Evolutionary conservation across 2,888 invertebrate genomes (phyloP).

Genomic region (Stenodera caucasica): DNA sequence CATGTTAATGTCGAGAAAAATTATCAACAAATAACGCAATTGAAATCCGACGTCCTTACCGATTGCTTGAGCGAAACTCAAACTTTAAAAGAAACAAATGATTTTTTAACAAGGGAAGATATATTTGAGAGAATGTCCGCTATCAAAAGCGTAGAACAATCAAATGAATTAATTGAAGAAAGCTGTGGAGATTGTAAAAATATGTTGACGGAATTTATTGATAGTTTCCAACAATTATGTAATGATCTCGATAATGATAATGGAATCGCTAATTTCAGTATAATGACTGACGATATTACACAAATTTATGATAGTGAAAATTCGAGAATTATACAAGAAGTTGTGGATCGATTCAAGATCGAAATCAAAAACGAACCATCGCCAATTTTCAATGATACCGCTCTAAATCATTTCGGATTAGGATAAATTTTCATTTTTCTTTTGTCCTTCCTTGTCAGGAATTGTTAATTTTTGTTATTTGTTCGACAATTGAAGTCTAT

Average conservation of each 20-base stretch:
- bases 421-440: too few species aligned
- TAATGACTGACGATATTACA: neutral
- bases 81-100: neutral
- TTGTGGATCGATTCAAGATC: neutral
- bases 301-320: neutral
- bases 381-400: neutral
- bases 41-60: neutral
- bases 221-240: neutral
- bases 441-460: neutral
- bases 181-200: neutral
- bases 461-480: slow-evolving; percentile 11
- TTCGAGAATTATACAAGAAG: neutral
- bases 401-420: neutral
- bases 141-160: neutral
- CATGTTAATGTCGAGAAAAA: neutral
- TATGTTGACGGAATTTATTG: neutral
- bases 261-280: neutral
- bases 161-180: neutral
- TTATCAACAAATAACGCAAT: neutral
- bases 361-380: neutral
- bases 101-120: neutral
- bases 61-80: neutral
- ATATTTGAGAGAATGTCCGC: neutral
- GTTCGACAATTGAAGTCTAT: neutral
- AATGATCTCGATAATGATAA: neutral